These are phyloP conservation scores for Neomonachus schauinslandi DNA, from an alignment of 2,113 vertebrate species.

Conservation along the genomic window DNA sequence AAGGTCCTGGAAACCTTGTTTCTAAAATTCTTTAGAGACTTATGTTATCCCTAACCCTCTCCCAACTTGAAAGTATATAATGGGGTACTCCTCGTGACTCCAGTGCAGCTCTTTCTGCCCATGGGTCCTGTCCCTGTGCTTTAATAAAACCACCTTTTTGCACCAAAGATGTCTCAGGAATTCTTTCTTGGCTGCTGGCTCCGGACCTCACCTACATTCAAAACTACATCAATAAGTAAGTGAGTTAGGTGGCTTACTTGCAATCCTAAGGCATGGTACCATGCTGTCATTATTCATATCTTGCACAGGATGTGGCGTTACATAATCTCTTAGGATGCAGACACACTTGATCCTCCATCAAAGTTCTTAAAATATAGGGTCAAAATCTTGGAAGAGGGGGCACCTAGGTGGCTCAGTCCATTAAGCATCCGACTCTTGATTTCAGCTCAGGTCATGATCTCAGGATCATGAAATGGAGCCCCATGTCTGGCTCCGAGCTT, in stretches of 20 bases:
- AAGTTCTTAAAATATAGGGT: background rate
- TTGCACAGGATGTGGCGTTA: background rate
- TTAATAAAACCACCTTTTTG: background rate
- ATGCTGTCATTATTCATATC: background rate
- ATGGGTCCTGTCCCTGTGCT: background rate
- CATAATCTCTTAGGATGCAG: background rate
- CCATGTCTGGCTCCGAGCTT: fast-evolving
- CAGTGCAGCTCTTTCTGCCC: background rate
- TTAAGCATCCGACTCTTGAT: background rate
- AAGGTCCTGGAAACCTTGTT: background rate
- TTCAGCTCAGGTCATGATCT: background rate
- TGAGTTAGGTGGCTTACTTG: background rate
- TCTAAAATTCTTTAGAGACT: background rate
- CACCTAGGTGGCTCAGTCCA: background rate
- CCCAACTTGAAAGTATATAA: background rate
- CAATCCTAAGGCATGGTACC: background rate
- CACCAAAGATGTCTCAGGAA: background rate
- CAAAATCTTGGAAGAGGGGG: background rate
- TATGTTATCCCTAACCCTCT: background rate
- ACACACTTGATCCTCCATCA: background rate
- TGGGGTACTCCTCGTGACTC: background rate
- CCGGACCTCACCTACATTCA: background rate
- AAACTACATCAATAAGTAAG: background rate
- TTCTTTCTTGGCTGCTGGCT: background rate
- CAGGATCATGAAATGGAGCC: background rate